Conservation (phyloP, 2,888 invertebrate species). For the Papilio protenor region DNA sequence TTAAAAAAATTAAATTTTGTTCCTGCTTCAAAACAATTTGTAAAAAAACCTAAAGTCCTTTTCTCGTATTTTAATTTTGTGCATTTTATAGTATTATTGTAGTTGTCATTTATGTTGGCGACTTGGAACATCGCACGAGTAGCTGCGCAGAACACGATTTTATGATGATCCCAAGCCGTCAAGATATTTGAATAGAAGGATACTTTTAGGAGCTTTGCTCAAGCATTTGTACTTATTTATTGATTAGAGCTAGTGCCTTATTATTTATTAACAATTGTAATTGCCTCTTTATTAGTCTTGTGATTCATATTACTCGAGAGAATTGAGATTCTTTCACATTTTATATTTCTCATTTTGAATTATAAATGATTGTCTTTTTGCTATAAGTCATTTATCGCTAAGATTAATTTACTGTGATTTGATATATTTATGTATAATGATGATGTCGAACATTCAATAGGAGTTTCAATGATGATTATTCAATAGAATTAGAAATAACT, state of each 20-base stretch:
- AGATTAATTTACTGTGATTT: conserved; percentile 73
- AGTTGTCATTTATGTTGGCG: no score
- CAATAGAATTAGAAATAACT: conserved; percentile 34
- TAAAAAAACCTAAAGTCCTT: not conserved
- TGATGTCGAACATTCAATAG: conserved; percentile 13
- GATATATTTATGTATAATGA: conserved; percentile 52
- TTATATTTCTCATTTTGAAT: conserved; percentile 13
- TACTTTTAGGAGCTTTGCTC: conserved; percentile 9
- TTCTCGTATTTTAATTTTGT: conserved; percentile 8
- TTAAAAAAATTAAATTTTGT: not conserved
- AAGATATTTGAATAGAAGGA: no score
- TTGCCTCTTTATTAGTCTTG: conserved; percentile 21
- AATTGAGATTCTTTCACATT: conserved; percentile 2
- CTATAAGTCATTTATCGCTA: conserved; percentile 40
- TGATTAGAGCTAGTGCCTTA: conserved; percentile 23
- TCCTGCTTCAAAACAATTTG: not conserved
- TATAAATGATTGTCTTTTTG: conserved; percentile 23
- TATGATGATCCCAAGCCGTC: no score
- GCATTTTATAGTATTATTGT: conserved; percentile 30
- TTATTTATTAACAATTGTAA: conserved; percentile 24
- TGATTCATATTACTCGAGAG: conserved; percentile 7
- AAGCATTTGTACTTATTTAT: conserved; percentile 35
- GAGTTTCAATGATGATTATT: not conserved
- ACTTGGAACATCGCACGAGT: no score
- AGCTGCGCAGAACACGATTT: no score